These are phyloP conservation scores for Chloroclystis v-ata DNA, from an alignment of 2,888 invertebrate species.

Conservation along the genomic window DNA sequence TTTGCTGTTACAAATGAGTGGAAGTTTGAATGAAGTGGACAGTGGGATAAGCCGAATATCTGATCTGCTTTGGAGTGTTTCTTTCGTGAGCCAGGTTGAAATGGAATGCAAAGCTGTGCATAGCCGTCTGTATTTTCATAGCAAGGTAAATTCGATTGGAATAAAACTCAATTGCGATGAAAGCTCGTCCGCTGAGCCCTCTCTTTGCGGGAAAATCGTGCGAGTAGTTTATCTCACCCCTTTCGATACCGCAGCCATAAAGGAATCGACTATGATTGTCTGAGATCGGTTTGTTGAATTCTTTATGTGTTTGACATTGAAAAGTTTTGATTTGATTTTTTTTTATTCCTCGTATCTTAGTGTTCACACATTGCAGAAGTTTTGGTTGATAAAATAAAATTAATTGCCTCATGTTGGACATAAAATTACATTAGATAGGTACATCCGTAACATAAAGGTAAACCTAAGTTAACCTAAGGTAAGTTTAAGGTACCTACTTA, in stretches of 20 bases:
- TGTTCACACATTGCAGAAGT: too few species aligned
- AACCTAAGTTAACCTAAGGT: too few species aligned
- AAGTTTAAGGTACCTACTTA: too few species aligned
- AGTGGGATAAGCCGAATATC: constrained; percentile 2
- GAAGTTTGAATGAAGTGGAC: constrained; percentile 9
- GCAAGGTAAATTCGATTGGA: constrained; percentile 66
- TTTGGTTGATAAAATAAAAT: too few species aligned
- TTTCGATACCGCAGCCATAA: constrained; percentile 47
- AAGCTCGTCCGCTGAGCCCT: constrained; percentile 62
- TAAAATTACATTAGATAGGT: too few species aligned
- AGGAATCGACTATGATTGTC: constrained; percentile 66
- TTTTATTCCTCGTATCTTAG: too few species aligned
- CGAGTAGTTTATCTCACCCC: constrained; percentile 69
- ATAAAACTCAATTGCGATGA: constrained; percentile 59
- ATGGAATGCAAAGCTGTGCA: constrained; percentile 22
- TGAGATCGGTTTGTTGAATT: constrained; percentile 47
- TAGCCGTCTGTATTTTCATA: constrained; percentile 42
- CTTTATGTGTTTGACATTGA: constrained; percentile 21
- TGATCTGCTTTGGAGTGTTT: constrained; percentile 16
- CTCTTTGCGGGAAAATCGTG: constrained; percentile 72
- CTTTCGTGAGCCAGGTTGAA: constrained; percentile 20
- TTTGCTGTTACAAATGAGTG: constrained; percentile 16
- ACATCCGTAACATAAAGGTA: too few species aligned
- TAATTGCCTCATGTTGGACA: too few species aligned
- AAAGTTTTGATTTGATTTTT: neutral